Evolutionary conservation across 2,888 invertebrate species (phyloP), one percentile per base, ranked within the genome.

Genomic region (Frankliniella fusca): DNA sequence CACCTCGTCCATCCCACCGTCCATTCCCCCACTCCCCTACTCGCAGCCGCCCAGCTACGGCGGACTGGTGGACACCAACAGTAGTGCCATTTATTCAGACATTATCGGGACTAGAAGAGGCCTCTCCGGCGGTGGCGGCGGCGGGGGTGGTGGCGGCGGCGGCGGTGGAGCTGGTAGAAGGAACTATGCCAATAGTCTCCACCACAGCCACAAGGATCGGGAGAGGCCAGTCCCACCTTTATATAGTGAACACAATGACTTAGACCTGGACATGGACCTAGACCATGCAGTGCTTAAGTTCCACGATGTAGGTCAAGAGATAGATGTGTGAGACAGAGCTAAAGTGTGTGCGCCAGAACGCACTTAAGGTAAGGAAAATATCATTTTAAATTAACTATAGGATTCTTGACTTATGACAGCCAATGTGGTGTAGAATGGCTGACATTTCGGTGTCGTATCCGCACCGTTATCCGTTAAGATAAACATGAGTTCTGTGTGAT

Each of bases 261-360:
- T 83, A 80, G 81, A 83, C 80, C 80, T 82, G n/a, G 80, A 80
- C 82, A 87, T 88, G 84, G 88, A 89, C 88, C 91, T 92, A 86
- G 92, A 92, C 87, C 92, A 92, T 87, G 90, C 92, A 83, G 92
- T 92, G 86, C 89, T 92, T 86, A 91, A 91, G 87, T 93, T 92
- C 88, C 91, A 92, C 87, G 92, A 92, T 87, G 90, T 92, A 85
- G 92, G 92, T 85, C 91, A 91, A 87, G 92, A 92, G 87, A 92
- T 92, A 86, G 92, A 92, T 88, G 92, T 92, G 87, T 92, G 90
- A 90, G 90, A 89, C 88, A 38, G 38, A 87, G 87, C 88, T 87
- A 85, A 85, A 85, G 86, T 86, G 80, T n/a, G n/a, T 81, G 23
- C 28, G 49, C 38, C 48, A 81, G 48, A 80, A 65, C 20, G 27